Conservation (phyloP, 1,140 invertebrate genomes). For the Eurosta solidaginis region DNA sequence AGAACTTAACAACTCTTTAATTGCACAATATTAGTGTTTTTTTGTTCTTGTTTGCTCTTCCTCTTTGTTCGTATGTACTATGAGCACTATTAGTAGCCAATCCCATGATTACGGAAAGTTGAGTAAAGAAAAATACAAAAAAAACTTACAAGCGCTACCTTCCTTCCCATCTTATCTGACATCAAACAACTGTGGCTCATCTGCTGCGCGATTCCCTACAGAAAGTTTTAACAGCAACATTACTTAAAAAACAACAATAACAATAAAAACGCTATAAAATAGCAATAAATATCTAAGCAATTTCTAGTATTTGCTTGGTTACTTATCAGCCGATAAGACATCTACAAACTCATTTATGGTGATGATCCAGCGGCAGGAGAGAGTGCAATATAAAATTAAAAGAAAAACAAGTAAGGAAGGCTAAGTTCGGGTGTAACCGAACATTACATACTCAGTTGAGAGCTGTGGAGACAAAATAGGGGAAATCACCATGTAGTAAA, state of each 20-base stretch:
- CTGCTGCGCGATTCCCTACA: conserved; percentile 3
- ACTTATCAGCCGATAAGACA: conserved; percentile 10
- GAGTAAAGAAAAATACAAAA: background rate
- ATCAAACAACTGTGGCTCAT: conserved; percentile 14
- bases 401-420: background rate
- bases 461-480: no score
- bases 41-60: background rate
- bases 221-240: background rate
- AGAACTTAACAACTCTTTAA: background rate
- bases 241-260: background rate
- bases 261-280: conserved; percentile 26
- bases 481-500: no score
- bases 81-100: background rate
- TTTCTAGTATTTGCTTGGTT: conserved; percentile 26
- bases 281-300: conserved; percentile 24
- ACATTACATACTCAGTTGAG: no score
- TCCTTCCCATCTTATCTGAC: background rate
- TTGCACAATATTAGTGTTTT: background rate
- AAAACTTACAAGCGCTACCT: conserved; percentile 17
- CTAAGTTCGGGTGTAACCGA: no score
- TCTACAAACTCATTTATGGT: conserved; percentile 23
- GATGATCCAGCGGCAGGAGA: background rate
- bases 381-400: background rate
- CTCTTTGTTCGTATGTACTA: background rate
- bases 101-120: background rate